phyloP scores from a whole-genome alignment of 2,113 vertebrate species.

The Chamaetylas fuelleborni region DNA sequence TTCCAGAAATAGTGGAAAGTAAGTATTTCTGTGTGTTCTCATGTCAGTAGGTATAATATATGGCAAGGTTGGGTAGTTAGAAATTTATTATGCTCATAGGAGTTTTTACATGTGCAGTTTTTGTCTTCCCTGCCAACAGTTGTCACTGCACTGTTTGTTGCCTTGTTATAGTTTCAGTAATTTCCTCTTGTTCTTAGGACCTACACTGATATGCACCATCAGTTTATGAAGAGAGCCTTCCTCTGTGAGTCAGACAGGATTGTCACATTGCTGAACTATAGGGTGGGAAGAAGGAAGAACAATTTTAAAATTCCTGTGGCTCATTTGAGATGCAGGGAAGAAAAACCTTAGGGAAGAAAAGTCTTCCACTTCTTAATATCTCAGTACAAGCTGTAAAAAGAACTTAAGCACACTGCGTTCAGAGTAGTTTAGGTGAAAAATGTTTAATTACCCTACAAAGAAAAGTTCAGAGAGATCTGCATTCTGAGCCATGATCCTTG shows the following conservation, averaged over 20 bases:
- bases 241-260: neutral
- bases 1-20: conserved; percentile 97
- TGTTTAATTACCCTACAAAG: neutral
- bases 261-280: neutral
- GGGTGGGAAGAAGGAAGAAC: neutral
- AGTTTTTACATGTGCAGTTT: neutral
- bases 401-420: neutral
- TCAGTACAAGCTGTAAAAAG: neutral
- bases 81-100: neutral
- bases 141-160: neutral
- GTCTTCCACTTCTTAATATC: neutral
- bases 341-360: neutral
- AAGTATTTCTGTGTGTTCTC: conserved; percentile 55
- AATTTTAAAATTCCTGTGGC: neutral
- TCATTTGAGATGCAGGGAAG: neutral
- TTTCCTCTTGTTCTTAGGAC: neutral
- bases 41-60: neutral
- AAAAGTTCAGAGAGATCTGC: neutral
- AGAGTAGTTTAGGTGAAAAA: neutral
- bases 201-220: accelerated
- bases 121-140: neutral
- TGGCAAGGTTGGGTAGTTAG: neutral
- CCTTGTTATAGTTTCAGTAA: neutral
- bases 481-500: neutral
- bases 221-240: neutral